phyloP scores from a whole-genome alignment of 2,888 invertebrate genomes.

The Zygogramma bicolorata region DNA sequence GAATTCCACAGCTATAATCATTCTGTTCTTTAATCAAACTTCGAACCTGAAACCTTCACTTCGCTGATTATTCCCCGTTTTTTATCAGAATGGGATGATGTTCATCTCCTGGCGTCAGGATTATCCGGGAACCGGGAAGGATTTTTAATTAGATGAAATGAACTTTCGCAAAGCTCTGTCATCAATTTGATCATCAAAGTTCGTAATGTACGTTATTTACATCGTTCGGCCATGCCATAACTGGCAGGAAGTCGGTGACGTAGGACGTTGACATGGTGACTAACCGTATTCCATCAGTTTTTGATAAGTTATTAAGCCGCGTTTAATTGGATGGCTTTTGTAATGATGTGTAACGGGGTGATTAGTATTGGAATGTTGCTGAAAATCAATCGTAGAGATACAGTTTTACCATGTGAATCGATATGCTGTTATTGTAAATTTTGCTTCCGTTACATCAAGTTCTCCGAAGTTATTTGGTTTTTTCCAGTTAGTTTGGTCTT shows the following conservation, averaged over 20 bases:
- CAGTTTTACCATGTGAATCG: background rate
- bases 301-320: conserved; percentile 1
- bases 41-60: background rate
- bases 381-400: background rate
- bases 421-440: no score
- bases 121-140: background rate
- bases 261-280: conserved; percentile 18
- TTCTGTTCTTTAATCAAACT: background rate
- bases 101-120: background rate
- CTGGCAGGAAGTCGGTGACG: conserved; percentile 12
- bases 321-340: conserved; percentile 6
- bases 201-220: background rate
- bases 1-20: no score
- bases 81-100: background rate
- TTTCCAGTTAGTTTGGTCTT: no score
- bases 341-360: background rate
- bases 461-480: no score
- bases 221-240: conserved; percentile 18
- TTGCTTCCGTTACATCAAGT: no score
- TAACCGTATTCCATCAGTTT: conserved; percentile 17
- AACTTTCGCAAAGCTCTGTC: conserved; percentile 24
- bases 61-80: background rate
- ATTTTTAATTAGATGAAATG: conserved; percentile 26
- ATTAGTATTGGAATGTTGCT: background rate
- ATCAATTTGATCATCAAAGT: conserved; percentile 24